These are phyloP conservation scores for Heterohyrax brucei DNA, from an alignment of 2,797 vertebrate species.

Conservation along the genomic window DNA sequence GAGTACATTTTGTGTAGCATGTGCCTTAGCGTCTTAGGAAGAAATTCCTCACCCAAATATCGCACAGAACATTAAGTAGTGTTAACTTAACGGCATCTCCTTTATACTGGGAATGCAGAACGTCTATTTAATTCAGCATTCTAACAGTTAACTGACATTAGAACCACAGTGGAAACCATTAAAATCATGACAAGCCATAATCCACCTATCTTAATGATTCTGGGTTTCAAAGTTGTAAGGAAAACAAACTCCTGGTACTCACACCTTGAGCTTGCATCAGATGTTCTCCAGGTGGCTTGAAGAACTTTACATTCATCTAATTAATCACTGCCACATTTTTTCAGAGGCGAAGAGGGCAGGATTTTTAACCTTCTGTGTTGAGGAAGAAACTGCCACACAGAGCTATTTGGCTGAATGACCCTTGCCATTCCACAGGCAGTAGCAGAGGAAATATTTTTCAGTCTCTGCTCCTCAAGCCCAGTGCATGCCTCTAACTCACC, in stretches of 20 bases:
- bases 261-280: neutral
- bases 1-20: neutral
- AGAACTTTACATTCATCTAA: neutral
- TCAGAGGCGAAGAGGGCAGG: neutral
- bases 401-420: neutral
- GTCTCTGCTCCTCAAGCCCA: neutral
- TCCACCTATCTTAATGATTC: neutral
- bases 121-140: neutral
- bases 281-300: neutral
- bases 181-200: neutral
- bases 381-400: neutral
- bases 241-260: neutral
- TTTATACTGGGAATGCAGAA: neutral
- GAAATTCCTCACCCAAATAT: neutral
- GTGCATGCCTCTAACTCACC: neutral
- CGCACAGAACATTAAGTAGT: neutral
- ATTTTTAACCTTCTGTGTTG: constrained; percentile 38
- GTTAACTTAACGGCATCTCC: neutral
- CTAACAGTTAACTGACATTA: neutral
- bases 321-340: neutral
- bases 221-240: neutral
- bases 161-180: neutral
- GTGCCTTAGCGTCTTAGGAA: neutral
- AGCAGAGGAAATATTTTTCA: neutral
- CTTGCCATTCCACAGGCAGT: neutral